Evolutionary conservation across 2,797 vertebrate species (phyloP).

Genomic region (Cetoscarus ocellatus): DNA sequence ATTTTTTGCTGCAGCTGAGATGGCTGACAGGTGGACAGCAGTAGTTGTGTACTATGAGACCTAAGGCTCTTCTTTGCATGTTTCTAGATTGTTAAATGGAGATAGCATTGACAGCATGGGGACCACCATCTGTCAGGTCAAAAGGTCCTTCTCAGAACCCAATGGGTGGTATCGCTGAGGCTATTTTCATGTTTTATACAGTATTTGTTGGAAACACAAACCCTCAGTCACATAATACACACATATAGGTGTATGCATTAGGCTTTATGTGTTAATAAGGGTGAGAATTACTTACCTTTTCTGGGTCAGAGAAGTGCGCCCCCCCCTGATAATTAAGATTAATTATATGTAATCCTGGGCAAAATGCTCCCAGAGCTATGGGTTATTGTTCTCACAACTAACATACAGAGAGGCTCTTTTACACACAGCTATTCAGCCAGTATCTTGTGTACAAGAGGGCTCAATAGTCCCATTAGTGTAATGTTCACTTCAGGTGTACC

Average conservation of each 20-base stretch:
- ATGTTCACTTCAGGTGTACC: constrained; percentile 42
- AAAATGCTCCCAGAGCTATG: constrained; percentile 67
- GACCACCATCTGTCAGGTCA: too few species aligned
- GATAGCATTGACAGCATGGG: too few species aligned
- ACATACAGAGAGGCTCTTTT: constrained; percentile 1
- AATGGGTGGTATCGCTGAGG: too few species aligned
- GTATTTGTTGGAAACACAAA: too few species aligned
- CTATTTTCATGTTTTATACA: too few species aligned
- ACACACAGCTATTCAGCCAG: constrained; percentile 34
- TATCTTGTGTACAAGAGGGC: constrained; percentile 33
- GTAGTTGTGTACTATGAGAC: too few species aligned
- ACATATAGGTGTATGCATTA: not conserved
- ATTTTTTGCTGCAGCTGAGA: too few species aligned
- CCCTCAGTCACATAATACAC: constrained; percentile 2
- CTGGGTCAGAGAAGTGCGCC: constrained; percentile 71
- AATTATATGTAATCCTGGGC: constrained; percentile 75
- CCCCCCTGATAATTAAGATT: constrained; percentile 76
- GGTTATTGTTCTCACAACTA: constrained; percentile 56
- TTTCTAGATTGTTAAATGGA: too few species aligned
- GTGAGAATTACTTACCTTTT: constrained; percentile 76
- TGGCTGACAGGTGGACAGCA: too few species aligned
- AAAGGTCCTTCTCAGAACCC: too few species aligned
- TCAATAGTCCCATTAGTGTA: constrained; percentile 53
- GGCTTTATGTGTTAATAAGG: constrained; percentile 52
- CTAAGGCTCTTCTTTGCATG: too few species aligned